Percentiles rank a stretch among this genome's conserved stretches.
These are phyloP conservation scores for Labia minor DNA, from an alignment of 2,888 invertebrate genomes.

Conservation along the genomic window DNA sequence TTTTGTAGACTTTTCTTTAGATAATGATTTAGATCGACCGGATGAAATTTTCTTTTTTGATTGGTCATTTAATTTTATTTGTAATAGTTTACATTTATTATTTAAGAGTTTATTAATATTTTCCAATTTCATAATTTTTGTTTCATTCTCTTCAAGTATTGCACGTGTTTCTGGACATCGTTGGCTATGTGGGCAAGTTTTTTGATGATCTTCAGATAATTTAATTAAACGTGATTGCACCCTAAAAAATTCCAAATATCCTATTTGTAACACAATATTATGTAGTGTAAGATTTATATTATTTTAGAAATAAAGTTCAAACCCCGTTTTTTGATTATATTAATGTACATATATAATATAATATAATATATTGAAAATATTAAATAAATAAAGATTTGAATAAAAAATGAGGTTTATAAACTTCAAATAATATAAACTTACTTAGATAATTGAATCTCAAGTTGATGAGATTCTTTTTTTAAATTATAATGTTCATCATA, in stretches of 20 bases:
- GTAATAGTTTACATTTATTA: not conserved
- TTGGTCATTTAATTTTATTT: not conserved
- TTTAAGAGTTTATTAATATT: not conserved
- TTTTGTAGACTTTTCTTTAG: no score
- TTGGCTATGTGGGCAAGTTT: not conserved
- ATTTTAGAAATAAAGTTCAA: no score
- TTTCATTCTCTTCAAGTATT: not conserved
- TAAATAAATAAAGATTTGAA: no score
- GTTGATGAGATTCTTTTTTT: not conserved
- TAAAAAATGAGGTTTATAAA: no score
- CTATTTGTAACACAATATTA: no score
- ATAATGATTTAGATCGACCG: no score
- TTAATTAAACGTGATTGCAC: not conserved
- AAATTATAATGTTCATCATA: conserved; percentile 13
- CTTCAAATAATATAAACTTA: no score
- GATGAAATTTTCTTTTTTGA: no score
- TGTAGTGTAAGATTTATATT: no score
- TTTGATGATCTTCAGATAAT: not conserved
- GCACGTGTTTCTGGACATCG: not conserved
- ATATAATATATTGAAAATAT: no score
- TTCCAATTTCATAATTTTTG: not conserved
- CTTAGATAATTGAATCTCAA: not conserved
- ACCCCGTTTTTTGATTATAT: no score
- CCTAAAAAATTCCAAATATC: not conserved
- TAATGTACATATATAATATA: no score